phyloP scores from a whole-genome alignment of 2,113 vertebrate genomes.

The Microtus richardsoni region DNA sequence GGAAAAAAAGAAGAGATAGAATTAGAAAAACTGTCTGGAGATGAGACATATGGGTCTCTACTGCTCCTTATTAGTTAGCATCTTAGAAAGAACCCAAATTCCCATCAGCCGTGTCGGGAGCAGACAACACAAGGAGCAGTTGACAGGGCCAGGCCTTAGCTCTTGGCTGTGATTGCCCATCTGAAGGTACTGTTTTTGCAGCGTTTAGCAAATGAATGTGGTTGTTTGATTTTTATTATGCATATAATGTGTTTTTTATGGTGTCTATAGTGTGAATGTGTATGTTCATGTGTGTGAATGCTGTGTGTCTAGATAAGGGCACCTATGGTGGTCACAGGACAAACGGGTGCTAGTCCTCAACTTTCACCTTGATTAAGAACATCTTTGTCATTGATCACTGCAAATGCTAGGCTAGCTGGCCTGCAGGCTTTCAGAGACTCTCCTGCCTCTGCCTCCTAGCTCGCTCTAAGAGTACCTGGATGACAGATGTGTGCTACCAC shows the following conservation, averaged over 20 bases:
- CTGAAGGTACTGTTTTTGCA: slow-evolving; percentile 13
- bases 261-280: neutral
- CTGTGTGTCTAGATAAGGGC: neutral
- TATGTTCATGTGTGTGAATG: neutral
- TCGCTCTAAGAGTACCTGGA: neutral
- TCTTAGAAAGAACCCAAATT: slow-evolving; percentile 53
- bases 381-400: neutral
- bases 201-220: neutral
- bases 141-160: slow-evolving; percentile 1
- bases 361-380: neutral
- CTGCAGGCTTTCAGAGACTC: neutral
- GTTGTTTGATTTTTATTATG: neutral
- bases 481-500: neutral
- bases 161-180: neutral
- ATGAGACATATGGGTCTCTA: neutral
- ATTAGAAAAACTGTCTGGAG: neutral
- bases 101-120: neutral
- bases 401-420: neutral
- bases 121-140: neutral
- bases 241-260: neutral
- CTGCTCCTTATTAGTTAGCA: slow-evolving; percentile 16
- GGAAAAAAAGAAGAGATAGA: neutral
- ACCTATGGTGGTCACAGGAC: neutral
- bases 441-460: neutral
- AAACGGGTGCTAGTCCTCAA: neutral